Conservation (phyloP, 2,113 vertebrate genomes). For the Callorhinus ursinus region DNA sequence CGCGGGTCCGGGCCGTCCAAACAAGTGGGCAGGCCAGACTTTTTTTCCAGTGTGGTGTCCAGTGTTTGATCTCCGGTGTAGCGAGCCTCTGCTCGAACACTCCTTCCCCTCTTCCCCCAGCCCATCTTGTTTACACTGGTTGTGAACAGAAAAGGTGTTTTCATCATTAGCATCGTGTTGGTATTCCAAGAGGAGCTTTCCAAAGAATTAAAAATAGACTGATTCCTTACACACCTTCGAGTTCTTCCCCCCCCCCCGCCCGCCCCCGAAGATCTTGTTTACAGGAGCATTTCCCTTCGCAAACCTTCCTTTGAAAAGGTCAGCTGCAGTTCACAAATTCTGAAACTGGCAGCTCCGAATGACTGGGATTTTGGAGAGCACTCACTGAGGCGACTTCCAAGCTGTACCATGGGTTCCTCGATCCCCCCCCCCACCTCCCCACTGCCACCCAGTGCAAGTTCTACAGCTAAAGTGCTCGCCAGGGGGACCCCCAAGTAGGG, state of each 20-base stretch:
- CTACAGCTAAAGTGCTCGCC: background rate
- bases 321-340: slow-evolving; percentile 58
- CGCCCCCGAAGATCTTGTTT: slow-evolving; percentile 50
- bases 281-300: slow-evolving; percentile 51
- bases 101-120: background rate
- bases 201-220: slow-evolving; percentile 64
- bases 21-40: background rate
- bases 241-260: background rate
- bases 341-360: background rate
- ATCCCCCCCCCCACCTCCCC: background rate
- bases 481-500: background rate
- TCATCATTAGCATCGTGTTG: slow-evolving; percentile 58
- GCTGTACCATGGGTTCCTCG: background rate
- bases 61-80: background rate
- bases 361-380: background rate
- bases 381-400: background rate
- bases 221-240: slow-evolving; percentile 37
- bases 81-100: background rate
- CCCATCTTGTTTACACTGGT: background rate
- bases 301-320: slow-evolving; percentile 53
- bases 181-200: background rate
- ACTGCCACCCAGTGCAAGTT: background rate
- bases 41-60: background rate
- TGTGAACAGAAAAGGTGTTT: slow-evolving; percentile 60
- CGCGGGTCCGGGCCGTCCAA: fast-evolving